A percentile compares a stretch with the other conserved stretches of the same genome.
Conservation (phyloP, 1,140 invertebrate genomes). For the Limonius californicus region DNA sequence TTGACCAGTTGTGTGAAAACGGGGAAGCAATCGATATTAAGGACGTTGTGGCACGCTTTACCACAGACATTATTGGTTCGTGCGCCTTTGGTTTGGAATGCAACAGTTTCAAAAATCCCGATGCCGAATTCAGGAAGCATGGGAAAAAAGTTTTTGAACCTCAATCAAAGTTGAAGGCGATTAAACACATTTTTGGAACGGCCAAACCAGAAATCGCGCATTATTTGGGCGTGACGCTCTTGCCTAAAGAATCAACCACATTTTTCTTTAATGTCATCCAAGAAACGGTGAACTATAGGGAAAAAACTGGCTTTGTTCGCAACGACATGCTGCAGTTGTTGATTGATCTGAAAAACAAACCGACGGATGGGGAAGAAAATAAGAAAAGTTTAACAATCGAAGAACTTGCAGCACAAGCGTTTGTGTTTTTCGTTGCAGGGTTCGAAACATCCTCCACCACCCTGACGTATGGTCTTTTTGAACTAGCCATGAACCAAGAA, state of each 20-base stretch:
- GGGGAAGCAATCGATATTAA: conserved; percentile 42
- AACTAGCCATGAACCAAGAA: conserved; percentile 47
- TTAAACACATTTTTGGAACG: neutral
- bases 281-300: conserved; percentile 1
- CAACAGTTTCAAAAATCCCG: conserved; percentile 45
- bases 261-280: conserved; percentile 9
- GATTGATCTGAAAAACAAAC: conserved; percentile 2
- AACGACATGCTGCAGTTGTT: conserved; percentile 14
- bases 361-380: neutral
- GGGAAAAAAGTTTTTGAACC: conserved; percentile 8
- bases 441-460: conserved; percentile 50
- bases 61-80: conserved; percentile 51
- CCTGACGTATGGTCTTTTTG: conserved; percentile 48
- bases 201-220: neutral
- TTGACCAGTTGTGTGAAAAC: neutral
- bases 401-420: conserved; percentile 21
- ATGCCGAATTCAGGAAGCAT: conserved; percentile 44
- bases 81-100: conserved; percentile 52
- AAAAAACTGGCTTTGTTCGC: neutral
- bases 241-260: neutral
- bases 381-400: conserved; percentile 9
- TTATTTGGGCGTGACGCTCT: neutral
- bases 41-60: conserved; percentile 46
- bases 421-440: conserved; percentile 45
- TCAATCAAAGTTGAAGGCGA: neutral